phyloP scores from a whole-genome alignment of 2,113 vertebrate genomes.

The Xenopus borealis region DNA sequence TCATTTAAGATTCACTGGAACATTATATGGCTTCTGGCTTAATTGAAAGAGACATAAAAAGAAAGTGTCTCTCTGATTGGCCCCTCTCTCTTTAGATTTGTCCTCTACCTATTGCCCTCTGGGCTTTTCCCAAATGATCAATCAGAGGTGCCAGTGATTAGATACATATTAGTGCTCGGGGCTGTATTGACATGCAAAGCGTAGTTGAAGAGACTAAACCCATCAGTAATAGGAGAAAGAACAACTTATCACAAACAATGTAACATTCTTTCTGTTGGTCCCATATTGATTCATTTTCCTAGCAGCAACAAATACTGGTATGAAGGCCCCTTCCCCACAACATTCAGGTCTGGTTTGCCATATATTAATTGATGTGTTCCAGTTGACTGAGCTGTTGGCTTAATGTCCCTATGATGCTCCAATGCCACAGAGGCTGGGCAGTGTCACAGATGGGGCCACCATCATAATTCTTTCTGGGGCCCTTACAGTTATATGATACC shows the following conservation, averaged over 20 bases:
- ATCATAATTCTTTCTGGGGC: too few species aligned
- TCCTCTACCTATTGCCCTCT: background rate
- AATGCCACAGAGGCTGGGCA: too few species aligned
- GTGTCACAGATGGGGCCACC: too few species aligned
- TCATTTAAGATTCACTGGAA: background rate
- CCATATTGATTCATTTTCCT: background rate
- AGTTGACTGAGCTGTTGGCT: too few species aligned
- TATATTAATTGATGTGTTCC: background rate
- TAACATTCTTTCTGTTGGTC: background rate
- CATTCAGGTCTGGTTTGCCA: too few species aligned
- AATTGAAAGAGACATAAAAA: background rate
- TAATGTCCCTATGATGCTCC: too few species aligned
- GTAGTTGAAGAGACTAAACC: conserved; percentile 1
- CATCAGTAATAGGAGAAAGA: background rate
- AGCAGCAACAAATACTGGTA: too few species aligned
- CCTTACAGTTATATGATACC: too few species aligned
- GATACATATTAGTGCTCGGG: conserved; percentile 27
- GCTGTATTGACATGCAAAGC: conserved; percentile 8
- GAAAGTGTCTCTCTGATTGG: background rate
- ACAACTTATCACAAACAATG: background rate
- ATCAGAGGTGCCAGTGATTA: conserved; percentile 18
- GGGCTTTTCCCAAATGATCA: background rate
- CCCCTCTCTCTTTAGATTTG: background rate
- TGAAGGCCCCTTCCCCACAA: too few species aligned
- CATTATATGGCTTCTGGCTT: background rate